These are phyloP conservation scores for Epirrhoe tristata DNA, from an alignment of 2,888 invertebrate species.

Conservation along the genomic window DNA sequence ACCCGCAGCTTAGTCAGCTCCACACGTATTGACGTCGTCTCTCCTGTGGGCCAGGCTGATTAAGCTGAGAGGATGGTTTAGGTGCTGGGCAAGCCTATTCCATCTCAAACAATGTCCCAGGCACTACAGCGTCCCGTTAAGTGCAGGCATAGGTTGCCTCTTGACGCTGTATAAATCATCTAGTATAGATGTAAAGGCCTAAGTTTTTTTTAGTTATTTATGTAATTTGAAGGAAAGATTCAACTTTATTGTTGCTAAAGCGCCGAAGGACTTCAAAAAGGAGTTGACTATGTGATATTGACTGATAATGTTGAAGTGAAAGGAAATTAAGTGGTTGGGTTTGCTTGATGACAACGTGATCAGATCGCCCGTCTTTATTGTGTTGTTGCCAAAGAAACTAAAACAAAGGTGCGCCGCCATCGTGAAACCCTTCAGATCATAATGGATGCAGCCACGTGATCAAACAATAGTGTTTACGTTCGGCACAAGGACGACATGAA, in stretches of 20 bases:
- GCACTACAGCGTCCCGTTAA: too few relatives aligned
- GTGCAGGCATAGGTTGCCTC: too few relatives aligned
- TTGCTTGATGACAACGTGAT: constrained; percentile 14
- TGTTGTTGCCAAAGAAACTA: constrained; percentile 40
- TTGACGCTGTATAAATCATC: too few relatives aligned
- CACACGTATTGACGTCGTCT: too few relatives aligned
- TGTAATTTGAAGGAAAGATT: neutral
- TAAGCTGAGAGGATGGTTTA: too few relatives aligned
- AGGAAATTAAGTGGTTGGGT: neutral
- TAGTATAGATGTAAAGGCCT: too few relatives aligned
- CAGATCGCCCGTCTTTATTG: constrained; percentile 40
- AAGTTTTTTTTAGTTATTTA: too few relatives aligned
- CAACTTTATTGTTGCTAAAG: neutral
- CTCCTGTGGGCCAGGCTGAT: too few relatives aligned
- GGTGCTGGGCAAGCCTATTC: too few relatives aligned
- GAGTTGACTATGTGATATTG: neutral
- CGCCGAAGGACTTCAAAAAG: neutral
- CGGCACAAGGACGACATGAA: constrained; percentile 67
- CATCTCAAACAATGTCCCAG: too few relatives aligned
- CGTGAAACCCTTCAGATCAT: constrained; percentile 70
- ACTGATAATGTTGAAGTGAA: neutral
- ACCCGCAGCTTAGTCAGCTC: too few relatives aligned
- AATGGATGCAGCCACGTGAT: constrained; percentile 76
- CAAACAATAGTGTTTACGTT: constrained; percentile 81
- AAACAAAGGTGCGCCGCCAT: constrained; percentile 65